Evolutionary conservation across 2,888 invertebrate species (phyloP).

Genomic region (Saturnia pavonia): DNA sequence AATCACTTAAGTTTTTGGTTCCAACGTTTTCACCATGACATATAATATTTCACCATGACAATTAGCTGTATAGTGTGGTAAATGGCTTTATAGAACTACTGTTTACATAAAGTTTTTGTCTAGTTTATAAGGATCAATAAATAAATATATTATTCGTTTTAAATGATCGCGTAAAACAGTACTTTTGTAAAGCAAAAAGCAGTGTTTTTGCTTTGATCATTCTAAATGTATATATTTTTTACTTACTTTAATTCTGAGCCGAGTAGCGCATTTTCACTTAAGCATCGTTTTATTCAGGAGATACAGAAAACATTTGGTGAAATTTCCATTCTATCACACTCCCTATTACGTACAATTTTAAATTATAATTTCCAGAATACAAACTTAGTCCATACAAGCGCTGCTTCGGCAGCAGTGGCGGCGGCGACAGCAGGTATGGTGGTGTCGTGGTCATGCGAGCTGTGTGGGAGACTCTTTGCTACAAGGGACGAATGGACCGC

Average conservation of each 20-base stretch:
- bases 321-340: too few relatives aligned
- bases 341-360: not conserved
- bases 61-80: too few relatives aligned
- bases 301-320: too few relatives aligned
- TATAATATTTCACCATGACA: too few relatives aligned
- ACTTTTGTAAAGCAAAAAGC: not conserved
- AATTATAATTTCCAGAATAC: slow-evolving; percentile 55
- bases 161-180: not conserved
- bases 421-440: slow-evolving; percentile 78
- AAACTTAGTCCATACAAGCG: slow-evolving; percentile 75
- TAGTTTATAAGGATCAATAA: too few relatives aligned
- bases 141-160: too few relatives aligned
- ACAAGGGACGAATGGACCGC: slow-evolving; percentile 89
- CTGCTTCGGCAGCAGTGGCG: slow-evolving; percentile 71
- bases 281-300: too few relatives aligned
- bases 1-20: too few relatives aligned
- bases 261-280: not conserved
- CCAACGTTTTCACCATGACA: too few relatives aligned
- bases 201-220: not conserved
- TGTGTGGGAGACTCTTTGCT: slow-evolving; percentile 87
- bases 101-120: too few relatives aligned
- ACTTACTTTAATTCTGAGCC: not conserved
- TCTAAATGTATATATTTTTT: not conserved
- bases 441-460: slow-evolving; percentile 88
- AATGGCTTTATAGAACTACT: too few relatives aligned